Percentiles rank a stretch among this genome's conserved stretches.
These are phyloP conservation scores for Drosophila jambulina DNA, from an alignment of 1,140 invertebrate species.

Conservation along the genomic window DNA sequence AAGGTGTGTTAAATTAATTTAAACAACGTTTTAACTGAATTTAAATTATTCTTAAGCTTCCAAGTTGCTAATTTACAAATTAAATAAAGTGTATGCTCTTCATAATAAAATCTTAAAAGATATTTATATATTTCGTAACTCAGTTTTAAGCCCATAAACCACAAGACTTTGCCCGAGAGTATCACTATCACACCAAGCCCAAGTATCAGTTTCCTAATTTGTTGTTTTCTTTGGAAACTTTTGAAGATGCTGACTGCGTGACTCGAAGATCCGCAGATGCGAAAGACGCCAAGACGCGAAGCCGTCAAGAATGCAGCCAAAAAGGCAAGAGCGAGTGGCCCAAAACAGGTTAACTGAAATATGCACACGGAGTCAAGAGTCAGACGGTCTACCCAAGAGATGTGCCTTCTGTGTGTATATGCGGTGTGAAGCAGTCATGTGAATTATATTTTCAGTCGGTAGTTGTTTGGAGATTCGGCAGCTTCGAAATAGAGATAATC, in stretches of 20 bases:
- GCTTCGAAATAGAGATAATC: conserved; percentile 34
- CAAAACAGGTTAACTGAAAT: conserved; percentile 71
- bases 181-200: conserved; percentile 42
- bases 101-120: not conserved
- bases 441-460: conserved; percentile 59
- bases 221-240: conserved; percentile 48
- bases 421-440: conserved; percentile 69
- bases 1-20: not conserved
- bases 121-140: no score
- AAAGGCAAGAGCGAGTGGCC: conserved; percentile 45
- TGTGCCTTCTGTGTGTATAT: conserved; percentile 22
- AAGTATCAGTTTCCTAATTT: conserved; percentile 45
- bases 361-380: conserved; percentile 70
- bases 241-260: conserved; percentile 53
- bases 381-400: conserved; percentile 45
- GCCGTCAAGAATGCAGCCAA: conserved; percentile 68
- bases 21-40: not conserved
- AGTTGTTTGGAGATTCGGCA: conserved; percentile 52
- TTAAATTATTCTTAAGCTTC: not conserved
- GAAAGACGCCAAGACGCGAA: conserved; percentile 18
- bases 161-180: conserved; percentile 8
- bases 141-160: not conserved
- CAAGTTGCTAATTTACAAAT: not conserved
- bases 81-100: no score
- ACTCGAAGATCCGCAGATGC: conserved; percentile 33